These are phyloP conservation scores for Melanocharis versteri DNA, from an alignment of 2,113 vertebrate genomes.

Conservation along the genomic window DNA sequence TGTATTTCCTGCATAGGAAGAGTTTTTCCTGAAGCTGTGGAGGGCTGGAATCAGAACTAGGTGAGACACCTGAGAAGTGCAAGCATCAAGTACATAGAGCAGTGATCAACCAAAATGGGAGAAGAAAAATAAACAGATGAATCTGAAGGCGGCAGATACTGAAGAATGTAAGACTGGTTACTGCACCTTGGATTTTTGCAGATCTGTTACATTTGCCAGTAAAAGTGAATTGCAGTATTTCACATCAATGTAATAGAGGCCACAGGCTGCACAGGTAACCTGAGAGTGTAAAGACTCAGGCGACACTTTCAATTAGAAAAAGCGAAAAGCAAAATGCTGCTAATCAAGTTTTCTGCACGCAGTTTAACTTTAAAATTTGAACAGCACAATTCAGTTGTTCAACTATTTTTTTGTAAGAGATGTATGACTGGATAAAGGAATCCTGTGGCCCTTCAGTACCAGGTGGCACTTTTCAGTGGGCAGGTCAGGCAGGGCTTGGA, in stretches of 20 bases:
- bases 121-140: not conserved
- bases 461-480: not conserved
- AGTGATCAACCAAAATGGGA: not conserved
- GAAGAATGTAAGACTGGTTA: not conserved
- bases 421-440: not conserved
- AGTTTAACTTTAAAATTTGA: not conserved
- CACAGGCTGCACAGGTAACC: not conserved
- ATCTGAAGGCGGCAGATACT: not conserved
- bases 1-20: not conserved
- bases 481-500: not conserved
- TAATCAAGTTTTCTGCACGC: not conserved
- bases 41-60: not conserved
- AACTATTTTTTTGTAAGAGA: not conserved
- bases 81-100: accelerated
- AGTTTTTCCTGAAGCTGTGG: not conserved
- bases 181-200: not conserved
- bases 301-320: not conserved
- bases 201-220: not conserved
- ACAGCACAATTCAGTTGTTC: not conserved
- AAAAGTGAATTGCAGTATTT: not conserved
- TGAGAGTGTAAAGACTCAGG: too few species aligned
- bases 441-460: not conserved
- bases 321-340: not conserved
- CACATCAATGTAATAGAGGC: not conserved
- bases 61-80: accelerated